Evolutionary conservation across 1,140 invertebrate species (phyloP).

Genomic region (Lepidotrigona ventralis): DNA sequence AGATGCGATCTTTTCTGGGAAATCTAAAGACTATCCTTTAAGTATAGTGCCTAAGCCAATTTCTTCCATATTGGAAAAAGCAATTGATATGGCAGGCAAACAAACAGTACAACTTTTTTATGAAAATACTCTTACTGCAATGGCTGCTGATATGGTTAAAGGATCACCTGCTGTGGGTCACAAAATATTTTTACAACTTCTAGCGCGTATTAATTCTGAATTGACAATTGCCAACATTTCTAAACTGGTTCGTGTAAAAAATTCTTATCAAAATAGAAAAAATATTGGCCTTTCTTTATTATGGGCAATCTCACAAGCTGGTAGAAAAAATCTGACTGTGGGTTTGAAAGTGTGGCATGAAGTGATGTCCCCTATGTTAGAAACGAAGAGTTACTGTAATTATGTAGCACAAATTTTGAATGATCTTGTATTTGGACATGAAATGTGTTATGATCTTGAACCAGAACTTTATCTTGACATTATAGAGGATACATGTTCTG

Average conservation of each 20-base stretch:
- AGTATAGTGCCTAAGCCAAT: conserved; percentile 81
- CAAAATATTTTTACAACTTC: conserved; percentile 85
- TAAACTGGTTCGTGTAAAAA: conserved; percentile 84
- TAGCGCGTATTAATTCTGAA: conserved; percentile 84
- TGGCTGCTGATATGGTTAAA: conserved; percentile 85
- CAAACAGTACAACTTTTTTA: conserved; percentile 83
- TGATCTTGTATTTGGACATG: conserved; percentile 79
- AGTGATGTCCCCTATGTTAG: conserved; percentile 88
- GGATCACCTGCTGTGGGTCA: conserved; percentile 83
- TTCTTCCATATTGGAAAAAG: conserved; percentile 80
- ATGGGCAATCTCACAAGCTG: conserved; percentile 90
- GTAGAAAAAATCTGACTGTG: conserved; percentile 83
- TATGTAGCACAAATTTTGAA: conserved; percentile 87
- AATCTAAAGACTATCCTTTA: conserved; percentile 80
- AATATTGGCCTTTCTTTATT: conserved; percentile 88
- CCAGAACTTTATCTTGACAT: conserved; percentile 76
- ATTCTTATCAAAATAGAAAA: conserved; percentile 90
- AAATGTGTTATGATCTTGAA: conserved; percentile 71
- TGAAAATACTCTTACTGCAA: conserved; percentile 83
- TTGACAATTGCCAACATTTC: conserved; percentile 82
- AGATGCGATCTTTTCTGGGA: conserved; percentile 81
- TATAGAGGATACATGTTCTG: conserved; percentile 74
- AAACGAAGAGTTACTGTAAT: conserved; percentile 86
- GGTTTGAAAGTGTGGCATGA: conserved; percentile 92
- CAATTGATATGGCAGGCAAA: conserved; percentile 81